Conservation (phyloP, 2,888 invertebrate genomes). For the Vanessa cardui region DNA sequence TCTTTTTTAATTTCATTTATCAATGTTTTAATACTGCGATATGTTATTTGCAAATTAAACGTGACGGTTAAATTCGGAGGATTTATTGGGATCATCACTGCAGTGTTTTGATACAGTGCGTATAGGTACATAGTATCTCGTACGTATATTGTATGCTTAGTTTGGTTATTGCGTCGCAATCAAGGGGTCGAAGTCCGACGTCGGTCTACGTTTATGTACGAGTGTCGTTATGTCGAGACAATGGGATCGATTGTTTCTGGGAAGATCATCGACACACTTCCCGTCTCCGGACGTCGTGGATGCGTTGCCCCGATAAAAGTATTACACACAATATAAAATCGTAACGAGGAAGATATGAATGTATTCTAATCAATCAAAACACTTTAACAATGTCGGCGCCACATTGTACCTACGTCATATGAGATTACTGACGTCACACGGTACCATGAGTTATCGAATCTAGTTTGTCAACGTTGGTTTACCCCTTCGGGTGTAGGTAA, state of each 20-base stretch:
- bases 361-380: no score
- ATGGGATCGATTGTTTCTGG: slow-evolving; percentile 36
- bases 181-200: slow-evolving; percentile 39
- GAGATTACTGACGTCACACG: no score
- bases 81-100: background rate
- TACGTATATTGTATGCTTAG: slow-evolving; percentile 12
- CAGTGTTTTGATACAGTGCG: slow-evolving; percentile 12
- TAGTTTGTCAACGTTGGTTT: no score
- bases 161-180: slow-evolving; percentile 33
- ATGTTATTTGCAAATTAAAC: background rate
- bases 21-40: background rate
- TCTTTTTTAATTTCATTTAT: no score
- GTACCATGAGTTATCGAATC: no score
- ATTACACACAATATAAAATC: no score
- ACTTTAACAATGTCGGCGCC: no score
- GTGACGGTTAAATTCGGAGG: background rate
- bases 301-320: slow-evolving; percentile 8
- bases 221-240: slow-evolving; percentile 34
- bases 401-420: no score
- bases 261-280: slow-evolving; percentile 39
- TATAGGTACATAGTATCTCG: background rate
- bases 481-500: no score
- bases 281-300: slow-evolving; percentile 30
- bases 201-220: slow-evolving; percentile 22
- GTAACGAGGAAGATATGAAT: no score